Conservation (phyloP, 35 echinoderm and acorn worm species). For the Heliocidaris erythrogramma region DNA sequence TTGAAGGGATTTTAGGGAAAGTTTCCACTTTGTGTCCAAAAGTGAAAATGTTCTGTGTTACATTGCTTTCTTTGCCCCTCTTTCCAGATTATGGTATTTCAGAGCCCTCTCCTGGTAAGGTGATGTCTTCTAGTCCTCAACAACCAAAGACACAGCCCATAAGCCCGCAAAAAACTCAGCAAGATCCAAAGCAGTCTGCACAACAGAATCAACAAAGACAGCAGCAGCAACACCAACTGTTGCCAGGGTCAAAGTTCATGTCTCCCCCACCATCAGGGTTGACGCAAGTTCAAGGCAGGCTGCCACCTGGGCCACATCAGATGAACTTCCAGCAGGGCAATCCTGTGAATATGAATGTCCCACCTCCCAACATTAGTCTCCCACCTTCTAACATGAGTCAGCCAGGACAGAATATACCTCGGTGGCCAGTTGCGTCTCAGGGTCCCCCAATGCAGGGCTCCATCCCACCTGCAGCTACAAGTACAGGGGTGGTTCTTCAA, state of each 20-base stretch:
- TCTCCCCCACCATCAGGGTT: not conserved
- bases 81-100: not conserved
- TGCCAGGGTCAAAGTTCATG: not conserved
- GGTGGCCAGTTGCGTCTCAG: not conserved
- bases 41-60: not conserved
- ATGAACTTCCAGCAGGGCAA: not conserved
- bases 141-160: not conserved
- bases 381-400: not conserved
- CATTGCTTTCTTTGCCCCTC: not conserved
- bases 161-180: not conserved
- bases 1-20: too few relatives aligned
- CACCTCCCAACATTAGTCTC: not conserved
- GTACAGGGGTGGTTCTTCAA: not conserved
- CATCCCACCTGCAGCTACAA: not conserved
- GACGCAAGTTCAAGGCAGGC: not conserved
- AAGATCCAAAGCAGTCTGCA: not conserved
- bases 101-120: not conserved
- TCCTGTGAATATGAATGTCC: not conserved
- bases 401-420: not conserved
- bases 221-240: not conserved
- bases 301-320: not conserved
- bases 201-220: not conserved
- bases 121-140: not conserved
- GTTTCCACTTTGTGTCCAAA: too few relatives aligned
- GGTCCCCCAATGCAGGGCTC: not conserved